A percentile compares a stretch with the other conserved stretches of the same genome.
phyloP scores from a whole-genome alignment of 2,797 vertebrate genomes.

The Xiphophorus birchmanni region DNA sequence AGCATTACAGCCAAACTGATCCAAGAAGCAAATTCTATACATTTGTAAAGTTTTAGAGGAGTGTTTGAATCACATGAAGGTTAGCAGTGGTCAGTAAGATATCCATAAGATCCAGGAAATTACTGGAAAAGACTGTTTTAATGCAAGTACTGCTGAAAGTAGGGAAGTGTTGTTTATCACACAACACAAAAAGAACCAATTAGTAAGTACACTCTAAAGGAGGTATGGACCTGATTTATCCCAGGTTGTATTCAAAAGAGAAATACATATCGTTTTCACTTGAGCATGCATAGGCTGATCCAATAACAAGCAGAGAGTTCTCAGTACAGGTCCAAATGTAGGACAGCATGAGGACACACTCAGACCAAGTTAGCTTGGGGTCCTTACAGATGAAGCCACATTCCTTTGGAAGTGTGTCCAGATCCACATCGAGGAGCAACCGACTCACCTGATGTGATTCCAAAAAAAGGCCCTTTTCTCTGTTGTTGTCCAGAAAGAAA shows the following conservation, averaged over 20 bases:
- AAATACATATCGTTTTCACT: neutral
- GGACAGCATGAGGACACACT: neutral
- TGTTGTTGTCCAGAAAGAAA: neutral
- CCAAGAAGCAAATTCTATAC: slow-evolving; percentile 8
- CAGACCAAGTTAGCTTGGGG: neutral
- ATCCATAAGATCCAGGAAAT: neutral
- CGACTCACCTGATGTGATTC: slow-evolving; percentile 27
- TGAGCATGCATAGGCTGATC: too few species aligned
- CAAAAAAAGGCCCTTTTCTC: slow-evolving; percentile 8
- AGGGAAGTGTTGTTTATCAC: neutral
- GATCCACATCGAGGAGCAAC: neutral
- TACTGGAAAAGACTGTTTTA: neutral
- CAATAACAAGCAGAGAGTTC: neutral
- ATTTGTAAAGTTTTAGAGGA: slow-evolving; percentile 2
- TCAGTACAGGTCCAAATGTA: neutral
- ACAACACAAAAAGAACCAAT: neutral
- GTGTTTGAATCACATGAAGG: neutral
- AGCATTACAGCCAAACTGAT: slow-evolving; percentile 10
- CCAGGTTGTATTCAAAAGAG: neutral
- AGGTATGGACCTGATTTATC: neutral
- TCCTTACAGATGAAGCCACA: neutral
- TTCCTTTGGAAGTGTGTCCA: neutral
- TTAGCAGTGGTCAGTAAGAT: neutral
- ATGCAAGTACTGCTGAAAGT: slow-evolving; percentile 1
- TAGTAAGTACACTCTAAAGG: neutral